Evolutionary conservation across 2,888 invertebrate genomes (phyloP), one percentile per base, ranked within the genome.

Genomic region (Liopterus haemorrhoidalis): DNA sequence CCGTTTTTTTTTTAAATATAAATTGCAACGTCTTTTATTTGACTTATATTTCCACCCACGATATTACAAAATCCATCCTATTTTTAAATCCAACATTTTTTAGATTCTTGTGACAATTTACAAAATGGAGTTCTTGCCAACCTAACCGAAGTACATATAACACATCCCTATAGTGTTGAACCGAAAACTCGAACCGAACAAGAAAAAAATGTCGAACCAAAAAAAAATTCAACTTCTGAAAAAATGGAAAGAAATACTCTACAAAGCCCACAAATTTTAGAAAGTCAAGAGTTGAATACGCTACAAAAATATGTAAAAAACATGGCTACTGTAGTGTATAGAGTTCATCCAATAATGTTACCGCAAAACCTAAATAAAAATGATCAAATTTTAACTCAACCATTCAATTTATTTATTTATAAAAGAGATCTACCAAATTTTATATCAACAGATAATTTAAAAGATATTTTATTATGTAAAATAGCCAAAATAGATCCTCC

Each of bases 111-210:
- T n/a, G n/a, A n/a, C n/a, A n/a, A n/a, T n/a, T n/a, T n/a, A n/a
- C n/a, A n/a, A n/a, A n/a, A 72, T 42, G 80, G 80, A n/a, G 65
- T 68, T 24, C 64, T 81, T 14, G 72, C 75, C 53, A 72, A 76
- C 57, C 67, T 74, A 41, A 78, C 80, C 2, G 76, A 79, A 63
- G 62, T 80, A 4, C 43, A 48, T 22, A 38, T 49, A 12, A 12
- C 14, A 16, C 46, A 39, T 3, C 36, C 38, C 2, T 31, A 4
- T 15, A 15, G 15, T 15, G 11, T 14, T 15, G 9, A 9, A 15
- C 14, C 12, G 21, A 18, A 42, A 42, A 42, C 14, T 22, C 21
- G 37, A 41, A 36, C 8, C 37, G 25, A 36, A 41, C 12, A 16
- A 38, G 28, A 32, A 41, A 8, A 30, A 38, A 31, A 19, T 37